phyloP scores from a whole-genome alignment of 2,888 invertebrate genomes.

The Acronicta alni region DNA sequence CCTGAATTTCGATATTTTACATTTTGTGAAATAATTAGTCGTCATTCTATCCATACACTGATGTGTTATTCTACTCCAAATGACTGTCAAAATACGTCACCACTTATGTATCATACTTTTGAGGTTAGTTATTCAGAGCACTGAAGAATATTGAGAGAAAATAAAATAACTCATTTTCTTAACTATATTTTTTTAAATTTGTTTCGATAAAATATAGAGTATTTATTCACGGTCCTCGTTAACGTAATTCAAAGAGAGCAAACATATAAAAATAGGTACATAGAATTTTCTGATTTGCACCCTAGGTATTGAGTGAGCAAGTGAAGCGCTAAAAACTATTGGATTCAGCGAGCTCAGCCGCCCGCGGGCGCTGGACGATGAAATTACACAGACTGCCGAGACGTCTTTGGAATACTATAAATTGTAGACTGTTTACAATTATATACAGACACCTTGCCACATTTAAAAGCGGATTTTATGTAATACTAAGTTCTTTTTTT shows the following conservation, averaged over 20 bases:
- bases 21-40: too few relatives aligned
- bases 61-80: not conserved
- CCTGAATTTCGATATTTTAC: not conserved
- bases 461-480: constrained; percentile 11
- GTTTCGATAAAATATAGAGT: not conserved
- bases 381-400: constrained; percentile 41
- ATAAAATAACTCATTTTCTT: too few relatives aligned
- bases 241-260: constrained; percentile 6
- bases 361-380: constrained; percentile 46
- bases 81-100: too few relatives aligned
- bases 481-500: too few relatives aligned
- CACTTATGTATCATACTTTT: too few relatives aligned
- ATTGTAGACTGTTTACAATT: constrained; percentile 21
- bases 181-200: not conserved
- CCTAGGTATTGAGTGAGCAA: constrained; percentile 23
- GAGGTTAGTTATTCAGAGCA: too few relatives aligned
- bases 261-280: constrained; percentile 16
- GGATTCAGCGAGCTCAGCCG: constrained; percentile 18
- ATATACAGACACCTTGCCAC: constrained; percentile 4
- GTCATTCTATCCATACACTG: not conserved
- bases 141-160: too few relatives aligned
- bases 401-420: constrained; percentile 9
- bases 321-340: constrained; percentile 40
- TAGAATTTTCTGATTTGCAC: constrained; percentile 5
- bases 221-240: constrained; percentile 19